Percentiles rank a stretch among this genome's conserved stretches.
Conservation (phyloP, 2,888 invertebrate genomes). For the Lacanobia wlatinum region DNA sequence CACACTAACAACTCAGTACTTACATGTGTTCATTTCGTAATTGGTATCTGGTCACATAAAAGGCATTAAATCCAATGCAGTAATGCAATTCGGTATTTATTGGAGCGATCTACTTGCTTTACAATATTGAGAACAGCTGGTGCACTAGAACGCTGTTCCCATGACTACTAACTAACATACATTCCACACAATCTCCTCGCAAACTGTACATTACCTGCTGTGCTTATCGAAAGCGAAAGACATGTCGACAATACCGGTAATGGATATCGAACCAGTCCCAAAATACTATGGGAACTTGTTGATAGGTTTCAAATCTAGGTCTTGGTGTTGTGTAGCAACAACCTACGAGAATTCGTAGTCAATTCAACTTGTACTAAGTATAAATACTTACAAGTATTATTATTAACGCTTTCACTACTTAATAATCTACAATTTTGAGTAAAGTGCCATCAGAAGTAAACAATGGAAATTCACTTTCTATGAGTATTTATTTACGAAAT, state of each 20-base stretch:
- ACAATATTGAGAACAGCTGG: slow-evolving; percentile 80
- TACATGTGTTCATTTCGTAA: slow-evolving; percentile 73
- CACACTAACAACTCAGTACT: slow-evolving; percentile 2
- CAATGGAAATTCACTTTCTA: slow-evolving; percentile 17
- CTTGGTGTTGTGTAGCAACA: slow-evolving; percentile 60
- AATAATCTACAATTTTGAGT: slow-evolving; percentile 23
- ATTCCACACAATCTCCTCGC: slow-evolving; percentile 50
- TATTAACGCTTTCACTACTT: slow-evolving; percentile 69
- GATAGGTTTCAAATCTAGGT: slow-evolving; percentile 58
- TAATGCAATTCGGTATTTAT: slow-evolving; percentile 86
- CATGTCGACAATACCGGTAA: slow-evolving; percentile 52
- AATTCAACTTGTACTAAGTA: slow-evolving; percentile 46
- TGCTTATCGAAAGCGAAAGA: slow-evolving; percentile 40
- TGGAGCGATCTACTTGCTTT: slow-evolving; percentile 79
- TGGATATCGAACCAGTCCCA: slow-evolving; percentile 40
- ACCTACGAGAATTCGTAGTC: slow-evolving; percentile 59
- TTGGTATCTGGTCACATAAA: slow-evolving; percentile 72
- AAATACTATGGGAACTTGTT: slow-evolving; percentile 52
- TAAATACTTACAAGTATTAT: slow-evolving; percentile 55
- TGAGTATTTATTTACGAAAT: slow-evolving; percentile 38
- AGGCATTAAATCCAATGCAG: slow-evolving; percentile 79
- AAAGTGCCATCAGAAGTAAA: slow-evolving; percentile 40
- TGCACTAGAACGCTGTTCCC: slow-evolving; percentile 74
- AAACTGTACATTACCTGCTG: slow-evolving; percentile 49
- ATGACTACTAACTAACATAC: slow-evolving; percentile 67